Evolutionary conservation across 2,113 vertebrate genomes (phyloP).

Genomic region (Bufo gargarizans): DNA sequence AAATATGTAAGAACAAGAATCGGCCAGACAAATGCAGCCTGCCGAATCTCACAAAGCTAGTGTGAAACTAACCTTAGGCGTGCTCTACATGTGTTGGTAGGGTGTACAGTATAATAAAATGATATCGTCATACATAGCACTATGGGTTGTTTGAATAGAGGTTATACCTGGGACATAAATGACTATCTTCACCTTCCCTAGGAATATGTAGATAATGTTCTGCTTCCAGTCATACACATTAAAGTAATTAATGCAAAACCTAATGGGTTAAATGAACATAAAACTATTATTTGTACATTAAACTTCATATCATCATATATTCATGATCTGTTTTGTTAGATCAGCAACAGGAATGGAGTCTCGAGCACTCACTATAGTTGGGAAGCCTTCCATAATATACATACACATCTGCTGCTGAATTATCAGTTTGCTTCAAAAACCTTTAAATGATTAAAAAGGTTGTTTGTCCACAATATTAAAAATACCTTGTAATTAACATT

Average conservation of each 20-base stretch:
- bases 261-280: constrained; percentile 51
- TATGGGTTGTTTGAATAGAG: neutral
- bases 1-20: too few relatives aligned
- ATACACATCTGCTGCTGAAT: constrained; percentile 59
- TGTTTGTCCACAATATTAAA: constrained; percentile 69
- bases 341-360: constrained; percentile 41
- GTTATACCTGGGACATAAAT: neutral
- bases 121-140: neutral
- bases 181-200: neutral
- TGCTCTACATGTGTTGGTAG: neutral
- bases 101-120: neutral
- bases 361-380: constrained; percentile 44
- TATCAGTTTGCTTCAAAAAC: constrained; percentile 59
- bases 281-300: constrained; percentile 58
- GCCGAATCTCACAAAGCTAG: too few relatives aligned
- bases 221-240: neutral
- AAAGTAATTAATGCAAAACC: constrained; percentile 20
- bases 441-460: constrained; percentile 60
- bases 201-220: neutral
- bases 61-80: too few relatives aligned
- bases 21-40: too few relatives aligned
- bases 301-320: constrained; percentile 48
- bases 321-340: constrained; percentile 54
- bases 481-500: constrained; percentile 85
- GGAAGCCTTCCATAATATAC: constrained; percentile 52